Evolutionary conservation across 37 sponge, comb jelly and placozoan genomes (phyloP), one percentile per base, ranked within the genome.

Genomic region (Bolinopsis microptera): DNA sequence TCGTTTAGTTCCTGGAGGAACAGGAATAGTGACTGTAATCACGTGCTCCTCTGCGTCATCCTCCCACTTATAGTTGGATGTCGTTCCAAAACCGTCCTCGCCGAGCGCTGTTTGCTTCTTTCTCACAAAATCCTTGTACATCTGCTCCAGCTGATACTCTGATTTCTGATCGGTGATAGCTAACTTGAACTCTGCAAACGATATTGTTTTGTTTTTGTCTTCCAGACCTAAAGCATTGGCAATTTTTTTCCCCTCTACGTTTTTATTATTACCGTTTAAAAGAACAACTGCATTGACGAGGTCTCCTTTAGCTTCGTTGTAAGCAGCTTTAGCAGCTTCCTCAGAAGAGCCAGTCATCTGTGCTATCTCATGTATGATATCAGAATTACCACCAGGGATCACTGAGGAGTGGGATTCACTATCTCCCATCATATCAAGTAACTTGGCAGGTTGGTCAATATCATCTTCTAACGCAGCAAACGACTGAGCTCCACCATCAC

Each of bases 141-240:
- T 27, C 25, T 38, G 32, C 67, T 76, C 69, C 67, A 38, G 32
- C 33, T 48, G 68, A 22, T 35, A 32, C n/a, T 86, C 90, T 0
- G 90, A 39, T 40, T 41, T 41, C 26, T 39, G 28, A 0, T 86
- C 90, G 24, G 90, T 86, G 0, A 86, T 24, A 0, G 90, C 90
- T 41, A 48, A 67, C 27, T 93, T 93, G 93, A 93, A 93, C 82
- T 93, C 93, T 23, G 35, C 93, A 8, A 93, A 76, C 2, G 90
- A 27, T 9, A 86, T 9, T 28, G 39, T 86, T 41, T 22, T 39
- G 36, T 13, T 8, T 39, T 39, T 39, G 0, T 39, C 35, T 0
- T 35, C 28, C 2, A 93, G 32, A 30, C 38, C 8, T 21, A 76
- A 68, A 21, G 33, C 32, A 0, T 76, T 1, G 40, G 69, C 68